Evolutionary conservation across 2,888 invertebrate species (phyloP), one percentile per base, ranked within the genome.

Genomic region (Marronus borbonicus): DNA sequence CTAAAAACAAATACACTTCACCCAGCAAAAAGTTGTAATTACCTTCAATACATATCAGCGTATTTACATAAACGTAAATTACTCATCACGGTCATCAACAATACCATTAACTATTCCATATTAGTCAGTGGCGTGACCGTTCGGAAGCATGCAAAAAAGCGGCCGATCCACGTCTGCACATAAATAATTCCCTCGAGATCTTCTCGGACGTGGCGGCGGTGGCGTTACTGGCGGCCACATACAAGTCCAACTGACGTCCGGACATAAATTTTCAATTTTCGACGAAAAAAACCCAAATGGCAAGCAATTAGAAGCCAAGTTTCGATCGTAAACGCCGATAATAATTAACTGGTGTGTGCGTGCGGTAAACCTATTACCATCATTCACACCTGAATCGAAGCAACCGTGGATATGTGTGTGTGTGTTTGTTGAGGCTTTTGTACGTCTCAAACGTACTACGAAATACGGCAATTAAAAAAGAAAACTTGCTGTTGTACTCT

Each of bases 201-300:
- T 28, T 55, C 17, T 24, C 49, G 68, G 24, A 24, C n/a, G 49
- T 12, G 8, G 44, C 55, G 55, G 55, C 17, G 55, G 55, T 55
- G n/a, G 55, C 55, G 55, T 55, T 55, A 55, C 17, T 7, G 55
- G 55, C 55, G 20, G 55, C 17, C 17, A 20, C 8, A 58, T 17
- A 58, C 20, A 58, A 17, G 55, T 58, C 55, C 55, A 24, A 58
- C 55, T 20, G 55, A 58, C 55, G 55, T 58, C 20, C 55, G 4
- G 28, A 60, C 60, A 60, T 74, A 74, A 74, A 74, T 74, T 74
- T 60, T 74, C 72, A 74, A 74, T 74, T 74, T 74, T 74, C 72
- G 60, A 74, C 44, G 62, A 74, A 60, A 74, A 58, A 58, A 58
- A 20, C 55, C 8, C 55, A 20, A 60, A 74, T 20, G 60, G n/a